Evolutionary conservation across 2,888 invertebrate genomes (phyloP).

Genomic region (Cheilosia soror): DNA sequence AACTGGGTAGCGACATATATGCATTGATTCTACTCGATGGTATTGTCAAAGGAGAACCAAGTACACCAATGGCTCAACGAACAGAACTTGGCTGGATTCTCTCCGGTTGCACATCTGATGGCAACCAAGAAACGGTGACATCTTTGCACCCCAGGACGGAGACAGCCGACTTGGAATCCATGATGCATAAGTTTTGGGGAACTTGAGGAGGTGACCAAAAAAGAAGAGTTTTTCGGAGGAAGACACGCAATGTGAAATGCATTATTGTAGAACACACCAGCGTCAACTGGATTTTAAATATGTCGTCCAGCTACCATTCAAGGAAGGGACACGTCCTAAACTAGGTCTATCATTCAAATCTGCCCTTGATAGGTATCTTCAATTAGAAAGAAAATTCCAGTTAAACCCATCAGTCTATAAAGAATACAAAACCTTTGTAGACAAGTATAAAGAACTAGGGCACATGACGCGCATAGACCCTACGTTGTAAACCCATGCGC

Average conservation of each 20-base stretch:
- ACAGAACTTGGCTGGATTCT: slow-evolving; percentile 8
- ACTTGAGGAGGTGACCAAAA: slow-evolving; percentile 8
- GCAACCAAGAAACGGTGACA: no score
- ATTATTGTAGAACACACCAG: not conserved
- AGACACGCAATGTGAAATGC: no score
- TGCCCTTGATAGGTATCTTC: not conserved
- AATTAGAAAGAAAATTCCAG: slow-evolving; percentile 31
- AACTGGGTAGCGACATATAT: not conserved
- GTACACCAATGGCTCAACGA: slow-evolving; percentile 11
- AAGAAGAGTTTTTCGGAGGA: not conserved
- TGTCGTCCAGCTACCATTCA: slow-evolving; percentile 29
- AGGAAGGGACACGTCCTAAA: not conserved
- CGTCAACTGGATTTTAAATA: not conserved
- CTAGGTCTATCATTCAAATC: not conserved
- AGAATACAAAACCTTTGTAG: slow-evolving; percentile 6
- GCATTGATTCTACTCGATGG: not conserved
- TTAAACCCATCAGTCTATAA: slow-evolving; percentile 10
- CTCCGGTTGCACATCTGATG: not conserved
- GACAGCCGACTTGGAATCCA: slow-evolving; percentile 7
- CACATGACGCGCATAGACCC: slow-evolving; percentile 42
- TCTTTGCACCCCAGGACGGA: no score
- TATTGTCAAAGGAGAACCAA: not conserved
- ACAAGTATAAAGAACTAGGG: slow-evolving; percentile 7
- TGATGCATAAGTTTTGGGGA: slow-evolving; percentile 26
- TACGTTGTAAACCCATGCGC: not conserved